Evolutionary conservation across 2,888 invertebrate species (phyloP).

Genomic region (Athrips mouffetella): DNA sequence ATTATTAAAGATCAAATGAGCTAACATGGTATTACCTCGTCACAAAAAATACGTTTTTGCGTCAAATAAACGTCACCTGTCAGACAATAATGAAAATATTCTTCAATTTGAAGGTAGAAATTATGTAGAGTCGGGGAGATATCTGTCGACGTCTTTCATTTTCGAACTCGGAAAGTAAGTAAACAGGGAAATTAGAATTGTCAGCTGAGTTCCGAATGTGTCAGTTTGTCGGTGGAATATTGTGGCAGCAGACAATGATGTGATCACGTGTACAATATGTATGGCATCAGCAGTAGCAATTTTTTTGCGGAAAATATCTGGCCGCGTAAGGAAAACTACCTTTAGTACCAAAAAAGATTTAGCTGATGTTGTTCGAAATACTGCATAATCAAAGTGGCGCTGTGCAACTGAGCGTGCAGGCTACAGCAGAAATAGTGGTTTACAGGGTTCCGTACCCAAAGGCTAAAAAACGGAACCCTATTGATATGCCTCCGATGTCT

Average conservation of each 20-base stretch:
- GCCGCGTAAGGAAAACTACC: too few relatives aligned
- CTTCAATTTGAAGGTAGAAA: conserved; percentile 12
- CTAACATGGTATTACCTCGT: not conserved
- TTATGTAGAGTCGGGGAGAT: conserved; percentile 21
- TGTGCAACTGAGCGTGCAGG: too few relatives aligned
- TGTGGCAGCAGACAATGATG: not conserved
- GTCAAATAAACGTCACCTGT: conserved; percentile 7
- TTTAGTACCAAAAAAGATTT: too few relatives aligned
- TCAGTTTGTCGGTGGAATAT: conserved; percentile 2
- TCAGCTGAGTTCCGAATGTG: conserved; percentile 22
- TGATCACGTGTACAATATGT: not conserved
- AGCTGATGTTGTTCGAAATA: too few relatives aligned
- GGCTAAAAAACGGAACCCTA: too few relatives aligned
- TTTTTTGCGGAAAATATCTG: too few relatives aligned
- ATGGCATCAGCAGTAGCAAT: too few relatives aligned
- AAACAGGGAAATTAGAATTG: conserved; percentile 48
- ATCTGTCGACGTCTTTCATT: conserved; percentile 32
- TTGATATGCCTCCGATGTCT: too few relatives aligned
- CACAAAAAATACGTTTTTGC: not conserved
- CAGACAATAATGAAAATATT: conserved; percentile 3
- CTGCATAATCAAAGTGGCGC: too few relatives aligned
- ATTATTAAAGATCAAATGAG: too few relatives aligned
- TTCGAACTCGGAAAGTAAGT: conserved; percentile 36
- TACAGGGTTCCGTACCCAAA: too few relatives aligned
- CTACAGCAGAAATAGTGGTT: too few relatives aligned